Percentiles rank a stretch among this genome's conserved stretches.
phyloP scores from a whole-genome alignment of 2,797 vertebrate species.

The Hemibagrus guttatus region DNA sequence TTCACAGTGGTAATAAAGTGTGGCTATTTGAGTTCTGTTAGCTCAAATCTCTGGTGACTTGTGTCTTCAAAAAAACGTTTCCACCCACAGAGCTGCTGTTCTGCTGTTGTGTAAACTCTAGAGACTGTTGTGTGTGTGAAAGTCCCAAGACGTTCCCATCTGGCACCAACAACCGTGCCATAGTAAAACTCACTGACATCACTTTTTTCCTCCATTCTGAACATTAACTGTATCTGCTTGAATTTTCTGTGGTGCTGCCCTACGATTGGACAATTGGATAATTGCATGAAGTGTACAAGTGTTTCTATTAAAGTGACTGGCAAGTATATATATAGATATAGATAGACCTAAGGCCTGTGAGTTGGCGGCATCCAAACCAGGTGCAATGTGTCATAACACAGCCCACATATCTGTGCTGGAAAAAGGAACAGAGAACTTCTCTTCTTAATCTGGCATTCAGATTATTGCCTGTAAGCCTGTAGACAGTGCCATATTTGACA shows the following conservation, averaged over 20 bases:
- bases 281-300: background rate
- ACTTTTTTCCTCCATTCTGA: background rate
- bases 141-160: background rate
- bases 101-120: background rate
- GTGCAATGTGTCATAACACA: slow-evolving; percentile 19
- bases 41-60: background rate
- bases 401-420: slow-evolving; percentile 2
- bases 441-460: background rate
- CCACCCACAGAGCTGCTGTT: background rate
- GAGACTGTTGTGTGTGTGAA: slow-evolving; percentile 4
- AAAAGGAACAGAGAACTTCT: background rate
- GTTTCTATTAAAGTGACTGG: background rate
- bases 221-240: background rate
- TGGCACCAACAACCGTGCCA: background rate
- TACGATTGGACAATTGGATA: background rate
- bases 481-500: background rate
- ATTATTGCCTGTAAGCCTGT: slow-evolving; percentile 4
- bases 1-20: background rate
- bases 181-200: background rate
- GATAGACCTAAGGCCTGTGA: background rate
- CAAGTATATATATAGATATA: background rate
- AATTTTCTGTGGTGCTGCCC: background rate
- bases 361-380: slow-evolving; percentile 13
- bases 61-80: background rate
- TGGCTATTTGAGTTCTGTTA: background rate